Evolutionary conservation across 2,888 invertebrate genomes (phyloP).

Genomic region (Andrena bucephala): DNA sequence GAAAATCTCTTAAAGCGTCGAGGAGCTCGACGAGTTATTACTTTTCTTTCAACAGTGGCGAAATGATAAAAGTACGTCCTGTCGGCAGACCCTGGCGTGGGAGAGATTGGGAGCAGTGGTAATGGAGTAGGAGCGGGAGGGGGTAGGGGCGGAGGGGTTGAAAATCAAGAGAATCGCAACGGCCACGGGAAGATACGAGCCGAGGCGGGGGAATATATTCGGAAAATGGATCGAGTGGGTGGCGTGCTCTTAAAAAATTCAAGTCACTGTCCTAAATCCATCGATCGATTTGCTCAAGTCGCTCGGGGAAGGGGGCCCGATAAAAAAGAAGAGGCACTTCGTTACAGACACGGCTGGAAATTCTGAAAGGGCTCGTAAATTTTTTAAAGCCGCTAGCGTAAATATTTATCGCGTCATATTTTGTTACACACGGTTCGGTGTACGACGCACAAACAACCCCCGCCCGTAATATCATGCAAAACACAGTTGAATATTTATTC

Average conservation of each 20-base stretch:
- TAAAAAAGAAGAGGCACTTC: constrained; percentile 21
- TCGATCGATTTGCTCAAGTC: constrained; percentile 60
- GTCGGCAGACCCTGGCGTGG: constrained; percentile 38
- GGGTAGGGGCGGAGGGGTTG: constrained; percentile 33
- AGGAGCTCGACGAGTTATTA: constrained; percentile 59
- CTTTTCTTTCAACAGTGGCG: constrained; percentile 46
- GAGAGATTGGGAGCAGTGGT: constrained; percentile 41
- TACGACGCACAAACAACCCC: constrained; percentile 8
- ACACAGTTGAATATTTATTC: constrained; percentile 44
- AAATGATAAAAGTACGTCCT: constrained; percentile 57
- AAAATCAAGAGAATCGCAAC: constrained; percentile 51
- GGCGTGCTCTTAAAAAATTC: constrained; percentile 50
- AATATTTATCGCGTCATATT: constrained; percentile 46
- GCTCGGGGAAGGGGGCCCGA: constrained; percentile 2
- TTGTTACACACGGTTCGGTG: constrained; percentile 35
- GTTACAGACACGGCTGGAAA: constrained; percentile 25
- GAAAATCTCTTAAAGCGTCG: constrained; percentile 51
- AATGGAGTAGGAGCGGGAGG: background rate
- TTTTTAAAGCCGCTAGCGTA: constrained; percentile 41
- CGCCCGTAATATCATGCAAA: constrained; percentile 49
- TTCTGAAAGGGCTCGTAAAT: constrained; percentile 40
- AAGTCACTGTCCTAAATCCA: constrained; percentile 56
- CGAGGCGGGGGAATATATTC: constrained; percentile 69
- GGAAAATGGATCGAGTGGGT: constrained; percentile 68
- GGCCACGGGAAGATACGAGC: constrained; percentile 20